Evolutionary conservation across 2,113 vertebrate genomes (phyloP).

Genomic region (Hyperopisus bebe): DNA sequence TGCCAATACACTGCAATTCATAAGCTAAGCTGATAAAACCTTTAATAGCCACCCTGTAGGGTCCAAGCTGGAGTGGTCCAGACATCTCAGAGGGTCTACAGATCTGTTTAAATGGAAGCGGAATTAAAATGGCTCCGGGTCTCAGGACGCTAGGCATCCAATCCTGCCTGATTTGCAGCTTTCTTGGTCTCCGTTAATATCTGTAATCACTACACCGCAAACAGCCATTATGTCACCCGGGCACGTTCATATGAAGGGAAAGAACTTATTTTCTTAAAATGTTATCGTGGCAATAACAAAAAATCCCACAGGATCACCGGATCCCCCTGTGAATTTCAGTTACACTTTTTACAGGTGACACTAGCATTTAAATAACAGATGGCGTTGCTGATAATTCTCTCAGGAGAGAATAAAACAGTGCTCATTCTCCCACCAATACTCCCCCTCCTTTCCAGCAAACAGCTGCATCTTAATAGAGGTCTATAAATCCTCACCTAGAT

Average conservation of each 20-base stretch:
- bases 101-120: not conserved
- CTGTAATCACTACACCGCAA: not conserved
- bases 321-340: not conserved
- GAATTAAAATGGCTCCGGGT: not conserved
- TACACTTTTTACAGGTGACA: not conserved
- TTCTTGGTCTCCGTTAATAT: not conserved
- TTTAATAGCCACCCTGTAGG: not conserved
- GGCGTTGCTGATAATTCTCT: not conserved
- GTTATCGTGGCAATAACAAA: not conserved
- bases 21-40: not conserved
- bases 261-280: not conserved
- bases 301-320: not conserved
- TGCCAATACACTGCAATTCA: not conserved
- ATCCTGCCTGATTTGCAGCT: not conserved
- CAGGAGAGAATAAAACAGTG: not conserved
- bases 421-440: not conserved
- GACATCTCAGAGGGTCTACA: not conserved
- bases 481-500: not conserved
- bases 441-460: not conserved
- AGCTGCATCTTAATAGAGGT: slow-evolving; percentile 17
- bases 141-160: not conserved
- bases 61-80: not conserved
- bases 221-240: not conserved
- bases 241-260: not conserved
- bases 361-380: not conserved